phyloP scores from a whole-genome alignment of 2,888 invertebrate genomes.

The Cabera pusaria region DNA sequence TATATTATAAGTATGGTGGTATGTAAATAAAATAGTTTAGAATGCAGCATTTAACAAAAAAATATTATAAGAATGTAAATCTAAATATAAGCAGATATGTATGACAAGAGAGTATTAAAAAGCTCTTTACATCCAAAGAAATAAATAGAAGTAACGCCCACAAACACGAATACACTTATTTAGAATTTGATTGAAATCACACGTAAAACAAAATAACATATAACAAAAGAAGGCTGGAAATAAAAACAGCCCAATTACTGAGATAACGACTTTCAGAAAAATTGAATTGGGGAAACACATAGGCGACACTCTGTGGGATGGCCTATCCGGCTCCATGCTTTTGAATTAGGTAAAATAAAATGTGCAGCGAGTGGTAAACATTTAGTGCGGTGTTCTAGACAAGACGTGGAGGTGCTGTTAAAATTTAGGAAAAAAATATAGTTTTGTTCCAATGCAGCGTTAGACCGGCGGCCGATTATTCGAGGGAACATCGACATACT shows the following conservation, averaged over 20 bases:
- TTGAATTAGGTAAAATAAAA: slow-evolving; percentile 52
- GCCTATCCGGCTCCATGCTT: slow-evolving; percentile 58
- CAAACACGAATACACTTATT: slow-evolving; percentile 15
- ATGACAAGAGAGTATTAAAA: slow-evolving; percentile 3
- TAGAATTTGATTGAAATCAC: slow-evolving; percentile 15
- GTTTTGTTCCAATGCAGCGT: slow-evolving; percentile 45
- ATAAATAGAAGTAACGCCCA: slow-evolving; percentile 19
- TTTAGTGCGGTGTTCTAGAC: slow-evolving; percentile 69
- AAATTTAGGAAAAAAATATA: slow-evolving; percentile 50
- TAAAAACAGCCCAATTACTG: slow-evolving; percentile 25
- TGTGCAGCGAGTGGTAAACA: slow-evolving; percentile 69
- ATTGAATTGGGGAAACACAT: slow-evolving; percentile 36
- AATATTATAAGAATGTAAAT: no score
- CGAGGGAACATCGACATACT: slow-evolving; percentile 67
- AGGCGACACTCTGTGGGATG: slow-evolving; percentile 43
- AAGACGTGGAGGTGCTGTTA: slow-evolving; percentile 66
- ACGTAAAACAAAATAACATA: slow-evolving; percentile 19
- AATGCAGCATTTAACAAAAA: no score
- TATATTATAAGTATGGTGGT: no score
- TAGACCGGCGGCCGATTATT: slow-evolving; percentile 41
- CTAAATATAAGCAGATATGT: slow-evolving; percentile 8
- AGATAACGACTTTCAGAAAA: slow-evolving; percentile 17
- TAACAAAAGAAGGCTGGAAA: slow-evolving; percentile 14
- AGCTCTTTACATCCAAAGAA: slow-evolving; percentile 15
- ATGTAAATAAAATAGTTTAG: no score